These are phyloP conservation scores for Drosophila anomalata DNA, from an alignment of 2,888 invertebrate species.

Conservation along the genomic window DNA sequence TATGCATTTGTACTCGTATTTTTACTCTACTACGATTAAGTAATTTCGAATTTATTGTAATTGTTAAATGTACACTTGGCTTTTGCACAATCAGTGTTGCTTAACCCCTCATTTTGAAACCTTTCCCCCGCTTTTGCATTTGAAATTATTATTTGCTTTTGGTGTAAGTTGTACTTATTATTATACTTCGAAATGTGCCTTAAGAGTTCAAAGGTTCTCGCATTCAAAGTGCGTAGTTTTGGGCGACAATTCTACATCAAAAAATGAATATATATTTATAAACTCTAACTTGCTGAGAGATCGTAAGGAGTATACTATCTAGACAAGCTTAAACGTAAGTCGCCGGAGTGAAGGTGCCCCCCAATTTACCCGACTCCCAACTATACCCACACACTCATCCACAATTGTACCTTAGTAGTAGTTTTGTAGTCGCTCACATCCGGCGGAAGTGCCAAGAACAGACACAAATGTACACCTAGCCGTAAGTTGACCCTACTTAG, in stretches of 20 bases:
- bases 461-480: slow-evolving; percentile 25
- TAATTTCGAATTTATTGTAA: slow-evolving; percentile 76
- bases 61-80: slow-evolving; percentile 57
- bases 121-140: slow-evolving; percentile 31
- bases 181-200: slow-evolving; percentile 74
- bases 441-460: slow-evolving; percentile 23
- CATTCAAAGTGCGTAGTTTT: slow-evolving; percentile 33
- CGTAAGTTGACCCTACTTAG: slow-evolving; percentile 30
- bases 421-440: slow-evolving; percentile 65
- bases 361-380: slow-evolving; percentile 15
- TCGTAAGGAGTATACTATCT: slow-evolving; percentile 30
- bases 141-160: slow-evolving; percentile 33
- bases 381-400: slow-evolving; percentile 27
- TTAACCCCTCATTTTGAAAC: neutral
- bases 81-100: slow-evolving; percentile 50
- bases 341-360: slow-evolving; percentile 10
- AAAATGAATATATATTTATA: slow-evolving; percentile 10
- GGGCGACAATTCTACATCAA: slow-evolving; percentile 29
- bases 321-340: slow-evolving; percentile 36
- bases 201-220: slow-evolving; percentile 63
- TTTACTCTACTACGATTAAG: slow-evolving; percentile 61
- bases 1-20: slow-evolving; percentile 61
- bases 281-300: slow-evolving; percentile 22
- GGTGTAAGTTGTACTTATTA: slow-evolving; percentile 52
- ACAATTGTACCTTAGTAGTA: slow-evolving; percentile 72